Evolutionary conservation across 2,888 invertebrate genomes (phyloP).

Genomic region (Leptopilina syphax): DNA sequence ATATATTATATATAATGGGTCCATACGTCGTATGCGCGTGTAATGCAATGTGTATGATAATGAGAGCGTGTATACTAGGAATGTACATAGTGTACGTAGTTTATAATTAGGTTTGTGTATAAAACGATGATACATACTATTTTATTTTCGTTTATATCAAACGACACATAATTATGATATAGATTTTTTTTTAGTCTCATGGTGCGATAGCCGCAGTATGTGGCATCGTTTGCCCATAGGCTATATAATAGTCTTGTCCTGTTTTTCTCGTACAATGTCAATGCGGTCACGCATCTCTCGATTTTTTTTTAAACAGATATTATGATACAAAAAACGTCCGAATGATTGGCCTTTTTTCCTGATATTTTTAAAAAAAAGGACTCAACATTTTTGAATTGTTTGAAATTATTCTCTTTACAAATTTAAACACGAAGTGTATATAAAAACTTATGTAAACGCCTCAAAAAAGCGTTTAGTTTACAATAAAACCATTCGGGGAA

Average conservation of each 20-base stretch:
- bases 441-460: no score
- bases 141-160: constrained; percentile 73
- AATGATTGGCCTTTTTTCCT: constrained; percentile 66
- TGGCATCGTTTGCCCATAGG: constrained; percentile 71
- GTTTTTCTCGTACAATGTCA: constrained; percentile 66
- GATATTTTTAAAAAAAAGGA: no score
- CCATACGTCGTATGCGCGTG: constrained; percentile 68
- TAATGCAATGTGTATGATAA: constrained; percentile 71
- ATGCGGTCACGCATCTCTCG: constrained; percentile 60
- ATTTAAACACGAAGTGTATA: no score
- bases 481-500: no score
- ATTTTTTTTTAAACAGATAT: constrained; percentile 49
- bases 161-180: constrained; percentile 77
- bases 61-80: constrained; percentile 74
- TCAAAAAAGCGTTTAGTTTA: no score
- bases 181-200: constrained; percentile 74
- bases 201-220: constrained; percentile 69
- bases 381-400: no score
- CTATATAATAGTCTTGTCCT: constrained; percentile 71
- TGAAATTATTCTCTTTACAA: no score
- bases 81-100: constrained; percentile 75
- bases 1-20: constrained; percentile 70
- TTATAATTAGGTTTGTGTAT: constrained; percentile 74
- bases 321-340: constrained; percentile 68
- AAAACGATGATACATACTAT: constrained; percentile 76